A percentile compares a stretch with the other conserved stretches of the same genome.
These are phyloP conservation scores for Poeciliopsis prolifica DNA, from an alignment of 2,113 vertebrate species.

Conservation along the genomic window DNA sequence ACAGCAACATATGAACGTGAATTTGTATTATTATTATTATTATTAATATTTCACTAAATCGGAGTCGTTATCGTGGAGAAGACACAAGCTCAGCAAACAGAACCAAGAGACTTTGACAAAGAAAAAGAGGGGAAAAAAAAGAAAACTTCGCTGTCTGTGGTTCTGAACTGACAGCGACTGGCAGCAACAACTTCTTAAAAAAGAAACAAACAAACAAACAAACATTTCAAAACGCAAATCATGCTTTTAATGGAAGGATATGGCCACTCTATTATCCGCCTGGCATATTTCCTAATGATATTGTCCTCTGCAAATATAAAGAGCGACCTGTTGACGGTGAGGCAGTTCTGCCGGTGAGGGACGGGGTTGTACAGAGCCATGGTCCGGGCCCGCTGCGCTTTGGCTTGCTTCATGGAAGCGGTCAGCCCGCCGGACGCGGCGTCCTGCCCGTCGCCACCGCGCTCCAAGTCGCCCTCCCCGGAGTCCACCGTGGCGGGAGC, in stretches of 20 bases:
- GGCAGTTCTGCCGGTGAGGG: conserved; percentile 95
- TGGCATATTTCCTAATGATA: conserved; percentile 93
- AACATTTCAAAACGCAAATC: background rate
- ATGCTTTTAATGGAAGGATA: conserved; percentile 86
- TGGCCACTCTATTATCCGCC: conserved; percentile 98
- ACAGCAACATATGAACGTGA: conserved; percentile 11
- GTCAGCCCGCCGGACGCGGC: conserved; percentile 81
- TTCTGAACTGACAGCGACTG: conserved; percentile 56
- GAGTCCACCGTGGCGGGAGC: conserved; percentile 87
- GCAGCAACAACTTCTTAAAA: background rate
- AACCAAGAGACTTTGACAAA: background rate
- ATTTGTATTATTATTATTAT: no score
- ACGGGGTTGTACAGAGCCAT: conserved; percentile 98
- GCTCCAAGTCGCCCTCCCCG: conserved; percentile 87
- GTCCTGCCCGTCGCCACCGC: conserved; percentile 84
- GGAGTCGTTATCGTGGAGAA: background rate
- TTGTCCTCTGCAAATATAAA: conserved; percentile 98
- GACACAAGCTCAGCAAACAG: background rate
- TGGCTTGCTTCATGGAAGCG: conserved; percentile 91
- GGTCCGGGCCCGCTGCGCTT: conserved; percentile 95
- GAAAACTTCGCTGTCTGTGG: conserved; percentile 55
- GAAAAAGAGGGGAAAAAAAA: background rate
- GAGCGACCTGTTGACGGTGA: conserved; percentile 98
- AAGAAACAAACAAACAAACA: background rate
- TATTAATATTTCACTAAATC: background rate